phyloP scores from a whole-genome alignment of 2,888 invertebrate genomes.

The Choristoneura rosaceana region DNA sequence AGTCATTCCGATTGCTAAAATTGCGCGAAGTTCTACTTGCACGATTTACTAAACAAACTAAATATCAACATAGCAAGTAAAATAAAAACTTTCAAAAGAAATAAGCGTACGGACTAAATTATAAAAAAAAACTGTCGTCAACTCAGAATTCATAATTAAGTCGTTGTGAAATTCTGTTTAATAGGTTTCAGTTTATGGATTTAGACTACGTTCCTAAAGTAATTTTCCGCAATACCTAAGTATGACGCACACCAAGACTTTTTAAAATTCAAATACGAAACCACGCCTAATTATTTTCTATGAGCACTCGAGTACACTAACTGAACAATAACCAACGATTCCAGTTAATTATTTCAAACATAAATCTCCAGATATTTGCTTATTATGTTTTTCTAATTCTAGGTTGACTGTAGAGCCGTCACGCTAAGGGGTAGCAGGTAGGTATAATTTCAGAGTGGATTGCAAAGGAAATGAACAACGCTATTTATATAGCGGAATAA shows the following conservation, averaged over 20 bases:
- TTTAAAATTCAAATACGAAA: conserved; percentile 19
- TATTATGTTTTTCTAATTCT: conserved; percentile 74
- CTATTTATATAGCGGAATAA: conserved; percentile 50
- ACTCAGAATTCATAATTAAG: no score
- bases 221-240: background rate
- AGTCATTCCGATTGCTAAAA: no score
- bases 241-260: background rate
- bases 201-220: background rate
- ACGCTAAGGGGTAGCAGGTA: conserved; percentile 63
- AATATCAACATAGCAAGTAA: no score
- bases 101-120: no score
- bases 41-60: no score
- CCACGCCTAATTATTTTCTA: conserved; percentile 31
- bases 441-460: conserved; percentile 61
- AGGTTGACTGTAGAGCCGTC: conserved; percentile 66
- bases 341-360: conserved; percentile 72
- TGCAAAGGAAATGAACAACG: conserved; percentile 58
- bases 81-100: no score
- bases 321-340: conserved; percentile 56
- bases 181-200: no score
- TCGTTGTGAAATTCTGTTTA: background rate
- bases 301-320: conserved; percentile 50
- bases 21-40: no score
- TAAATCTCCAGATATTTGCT: conserved; percentile 75
- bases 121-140: no score